Evolutionary conservation across 2,113 vertebrate genomes (phyloP), one percentile per base, ranked within the genome.

Genomic region (Melanerpes formicivorus): DNA sequence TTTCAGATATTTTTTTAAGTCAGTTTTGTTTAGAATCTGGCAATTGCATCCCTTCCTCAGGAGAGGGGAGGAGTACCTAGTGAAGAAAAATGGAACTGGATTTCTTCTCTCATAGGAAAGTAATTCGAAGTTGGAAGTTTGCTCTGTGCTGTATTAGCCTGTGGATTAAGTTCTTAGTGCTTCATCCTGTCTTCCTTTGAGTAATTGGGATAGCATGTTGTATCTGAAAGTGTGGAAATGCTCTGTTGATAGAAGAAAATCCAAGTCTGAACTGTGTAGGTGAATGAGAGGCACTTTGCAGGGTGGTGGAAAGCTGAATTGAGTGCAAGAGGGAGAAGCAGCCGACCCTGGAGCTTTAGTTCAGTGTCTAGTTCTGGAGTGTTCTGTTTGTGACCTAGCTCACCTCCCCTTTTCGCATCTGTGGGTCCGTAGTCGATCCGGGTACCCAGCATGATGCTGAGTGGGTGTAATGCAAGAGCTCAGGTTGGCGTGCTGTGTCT

Each of bases 311-410:
- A 8, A 48, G 64, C 44, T 64, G 42, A 34, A 3, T 32, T 37
- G 8, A 18, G n/a, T 27, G 40, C 42, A 16, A 2, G 37, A 42
- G 56, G 70, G 66, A 90, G 40, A 73, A 79, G 3, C 10, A 16
- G 69, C 44, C 48, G 59, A 17, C 80, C 6, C 23, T 30, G 48
- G 46, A 71, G 34, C 42, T 23, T 30, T 22, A 3, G 59, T 60
- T 64, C 48, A 72, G 12, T 9, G 3, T 48, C 59, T 32, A 2
- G 11, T 23, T 65, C 11, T 50, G 48, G 30, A 13, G 18, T 34
- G 8, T 5, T 3, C 9, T 13, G 46, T 1, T 1, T 0, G 1
- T 44, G 55, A 29, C 73, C 58, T 23, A 65, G 6, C 8, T 62
- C n/a, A 4, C 23, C 42, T 44, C 26, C 17, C 25, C 50, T 60